Conservation (phyloP, 2,888 invertebrate genomes). For the Melanophora roralis region DNA sequence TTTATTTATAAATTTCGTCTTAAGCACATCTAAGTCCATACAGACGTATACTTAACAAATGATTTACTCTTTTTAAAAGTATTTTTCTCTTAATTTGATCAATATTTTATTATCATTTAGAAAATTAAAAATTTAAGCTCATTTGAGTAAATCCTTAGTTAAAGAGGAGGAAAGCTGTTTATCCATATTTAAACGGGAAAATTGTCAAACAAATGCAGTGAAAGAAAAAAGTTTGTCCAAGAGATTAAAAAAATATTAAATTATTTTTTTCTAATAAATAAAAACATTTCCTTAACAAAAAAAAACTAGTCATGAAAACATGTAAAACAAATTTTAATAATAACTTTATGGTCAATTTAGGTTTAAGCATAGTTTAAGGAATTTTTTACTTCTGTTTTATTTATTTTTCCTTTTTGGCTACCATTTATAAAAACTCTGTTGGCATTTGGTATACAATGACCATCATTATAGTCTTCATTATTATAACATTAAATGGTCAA, state of each 20-base stretch:
- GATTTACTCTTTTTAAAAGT: slow-evolving; percentile 1
- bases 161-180: background rate
- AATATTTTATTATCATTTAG: slow-evolving; percentile 24
- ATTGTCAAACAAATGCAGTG: background rate
- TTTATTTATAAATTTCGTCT: background rate
- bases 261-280: background rate
- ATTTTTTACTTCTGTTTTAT: background rate
- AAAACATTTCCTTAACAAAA: background rate
- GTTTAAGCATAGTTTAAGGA: slow-evolving; percentile 27
- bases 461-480: slow-evolving; percentile 37
- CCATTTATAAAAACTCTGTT: slow-evolving; percentile 4
- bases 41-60: background rate
- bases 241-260: background rate
- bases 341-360: slow-evolving; percentile 52
- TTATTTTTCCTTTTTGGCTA: slow-evolving; percentile 1
- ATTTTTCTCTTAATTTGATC: background rate
- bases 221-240: no score
- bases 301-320: background rate
- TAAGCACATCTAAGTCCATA: no score
- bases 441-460: background rate
- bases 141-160: background rate
- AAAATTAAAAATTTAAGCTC: background rate
- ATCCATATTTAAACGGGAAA: background rate
- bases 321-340: slow-evolving; percentile 27
- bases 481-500: slow-evolving; percentile 48